Base-by-base conservation (phyloP, 1,140 invertebrate genomes). In the Steinernema khuongi region DNA sequence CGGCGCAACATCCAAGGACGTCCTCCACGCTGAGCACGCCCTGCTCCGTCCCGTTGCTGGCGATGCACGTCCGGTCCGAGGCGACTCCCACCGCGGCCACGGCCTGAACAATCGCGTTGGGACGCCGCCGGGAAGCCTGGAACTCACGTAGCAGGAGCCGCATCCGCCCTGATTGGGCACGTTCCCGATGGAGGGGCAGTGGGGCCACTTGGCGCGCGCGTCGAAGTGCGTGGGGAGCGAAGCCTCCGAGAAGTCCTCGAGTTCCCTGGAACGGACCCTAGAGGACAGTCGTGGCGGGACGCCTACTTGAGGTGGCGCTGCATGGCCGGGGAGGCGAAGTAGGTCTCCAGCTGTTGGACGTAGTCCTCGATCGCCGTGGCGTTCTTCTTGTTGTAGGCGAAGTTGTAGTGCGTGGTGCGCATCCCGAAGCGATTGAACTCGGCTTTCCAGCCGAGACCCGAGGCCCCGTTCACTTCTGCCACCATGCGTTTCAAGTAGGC, bases 151-250 rank as follows among this genome's bases (percentile, higher is more conserved):
- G 81, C 88, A 89, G 29, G 87, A 88, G 28, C 88, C 88, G 82
- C 88, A 89, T 32, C 83, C 82, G 17, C 88, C 87, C 78, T 89
- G 88, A 80, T 89, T 88, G 31, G 87, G 75, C 41, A 88, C 80
- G 79, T 88, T 86, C 68, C 85, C 83, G n/a, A 88, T 76, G 0
- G 92, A 92, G 0, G 91, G 91, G 81, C 93, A 96, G 79, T 92
- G 85, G 0, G 92, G 90, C 93, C 93, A 94, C 72, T 91, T 87
- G 50, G 87, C 86, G 41, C 92, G 86, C 0, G 92, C 86, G 86
- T 94, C 92, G 85, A 94, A 94, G 73, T 89, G 87, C 29, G 90
- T 89, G 0, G 92, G 92, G 50, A 78, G 67, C 1, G 43, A 30
- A 0, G 19, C 29, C 17, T 19, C 66, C n/a, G 44, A 33, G 36